Evolutionary conservation across 2,113 vertebrate species (phyloP), one percentile per base, ranked within the genome.

Genomic region (Sardina pilchardus): DNA sequence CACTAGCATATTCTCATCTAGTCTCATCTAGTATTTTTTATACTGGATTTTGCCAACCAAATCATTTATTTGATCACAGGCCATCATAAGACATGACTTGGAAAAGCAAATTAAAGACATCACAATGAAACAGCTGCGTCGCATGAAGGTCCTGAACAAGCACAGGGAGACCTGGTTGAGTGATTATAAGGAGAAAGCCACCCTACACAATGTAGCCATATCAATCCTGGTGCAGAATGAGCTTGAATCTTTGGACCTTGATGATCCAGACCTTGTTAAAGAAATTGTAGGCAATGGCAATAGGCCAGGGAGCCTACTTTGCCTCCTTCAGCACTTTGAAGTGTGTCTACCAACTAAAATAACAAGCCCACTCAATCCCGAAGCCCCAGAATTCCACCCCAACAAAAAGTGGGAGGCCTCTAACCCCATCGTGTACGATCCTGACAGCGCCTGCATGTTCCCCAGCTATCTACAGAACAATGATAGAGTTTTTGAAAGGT

Each of bases 261-360:
- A 59, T 26, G 87, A 89, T 4, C 86, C 90, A 85, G 19, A 39
- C 0, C 0, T 94, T 21, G 92, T 95, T 84, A 89, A 94, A 44
- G 95, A 95, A 50, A 90, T 95, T 36, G 91, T 93, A 88, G 94
- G 92, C 0, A 82, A 83, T n/a, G 59, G 83, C 39, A 84, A 67
- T 6, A 89, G 85, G 34, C 88, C 89, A 34, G 94, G 93, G 21
- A 94, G 90, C 30, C 89, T 96, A 19, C 92, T 96, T 78, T 92
- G 88, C 24, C 92, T 95, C 45, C 90, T 96, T 82, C 82, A 94
- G 83, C 91, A 95, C 89, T 95, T 95, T 85, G 93, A 95, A 86
- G 91, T 96, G 82, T 96, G 94, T 81, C 88, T 95, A 85, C 90
- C 93, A 50, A 88, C 93, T 44, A 91, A 86, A 83, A 34, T 87